Conservation (phyloP, 2,797 vertebrate genomes). For the Helicolenus hilgendorfi region DNA sequence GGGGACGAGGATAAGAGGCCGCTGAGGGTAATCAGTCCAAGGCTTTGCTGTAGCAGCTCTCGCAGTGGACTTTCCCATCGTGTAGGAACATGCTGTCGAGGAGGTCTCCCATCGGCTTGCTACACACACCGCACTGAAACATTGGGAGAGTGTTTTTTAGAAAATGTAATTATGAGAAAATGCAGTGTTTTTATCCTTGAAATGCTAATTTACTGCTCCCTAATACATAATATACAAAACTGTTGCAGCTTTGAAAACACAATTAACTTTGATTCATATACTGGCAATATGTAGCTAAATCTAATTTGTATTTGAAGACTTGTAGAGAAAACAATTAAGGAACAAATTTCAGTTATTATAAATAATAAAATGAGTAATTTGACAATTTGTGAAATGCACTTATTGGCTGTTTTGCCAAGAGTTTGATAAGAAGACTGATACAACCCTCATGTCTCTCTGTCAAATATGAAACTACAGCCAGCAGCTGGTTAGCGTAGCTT, state of each 20-base stretch:
- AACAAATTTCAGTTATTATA: not conserved
- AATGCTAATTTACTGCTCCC: not conserved
- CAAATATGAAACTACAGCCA: not conserved
- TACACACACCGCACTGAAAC: constrained; percentile 94
- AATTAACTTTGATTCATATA: not conserved
- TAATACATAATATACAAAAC: not conserved
- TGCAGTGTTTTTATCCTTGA: not conserved
- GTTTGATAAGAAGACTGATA: not conserved
- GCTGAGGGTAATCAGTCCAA: constrained; percentile 88
- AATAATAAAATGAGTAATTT: not conserved
- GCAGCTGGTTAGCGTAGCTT: not conserved
- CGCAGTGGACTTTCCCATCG: constrained; percentile 94
- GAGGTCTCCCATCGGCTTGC: constrained; percentile 95
- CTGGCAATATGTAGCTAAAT: not conserved
- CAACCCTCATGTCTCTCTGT: not conserved
- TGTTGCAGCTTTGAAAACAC: not conserved
- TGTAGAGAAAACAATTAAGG: not conserved
- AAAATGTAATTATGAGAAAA: constrained; percentile 6
- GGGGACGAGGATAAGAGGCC: constrained; percentile 31
- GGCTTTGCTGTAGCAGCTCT: constrained; percentile 93
- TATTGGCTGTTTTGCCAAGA: not conserved
- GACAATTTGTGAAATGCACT: not conserved
- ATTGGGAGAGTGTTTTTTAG: constrained; percentile 6
- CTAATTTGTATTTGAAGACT: not conserved
- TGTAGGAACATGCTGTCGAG: constrained; percentile 95